Evolutionary conservation across 2,888 invertebrate species (phyloP).

Genomic region (Lithophane socia): DNA sequence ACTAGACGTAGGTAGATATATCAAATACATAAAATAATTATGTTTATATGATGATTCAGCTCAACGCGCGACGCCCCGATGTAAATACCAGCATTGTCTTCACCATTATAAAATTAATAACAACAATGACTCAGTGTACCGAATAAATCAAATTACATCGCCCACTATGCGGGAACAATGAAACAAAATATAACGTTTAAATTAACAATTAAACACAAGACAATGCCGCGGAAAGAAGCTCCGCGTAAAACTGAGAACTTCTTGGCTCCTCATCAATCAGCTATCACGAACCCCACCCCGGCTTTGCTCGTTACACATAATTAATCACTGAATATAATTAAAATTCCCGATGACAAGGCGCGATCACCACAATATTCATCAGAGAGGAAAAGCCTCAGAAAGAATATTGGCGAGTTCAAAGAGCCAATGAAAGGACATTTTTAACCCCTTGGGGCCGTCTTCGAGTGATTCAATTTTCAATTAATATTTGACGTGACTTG

Average conservation of each 20-base stretch:
- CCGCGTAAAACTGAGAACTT: conserved; percentile 79
- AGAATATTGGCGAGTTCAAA: conserved; percentile 73
- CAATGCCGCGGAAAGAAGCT: conserved; percentile 81
- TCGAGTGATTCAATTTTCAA: conserved; percentile 64
- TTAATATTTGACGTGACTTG: conserved; percentile 69
- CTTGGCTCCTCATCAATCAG: conserved; percentile 87
- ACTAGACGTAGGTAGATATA: conserved; percentile 34
- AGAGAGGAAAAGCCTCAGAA: conserved; percentile 69
- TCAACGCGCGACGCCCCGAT: conserved; percentile 49
- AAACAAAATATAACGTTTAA: conserved; percentile 86
- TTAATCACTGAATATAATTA: conserved; percentile 90
- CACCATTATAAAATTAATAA: conserved; percentile 85
- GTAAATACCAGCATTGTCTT: conserved; percentile 79
- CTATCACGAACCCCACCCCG: conserved; percentile 77
- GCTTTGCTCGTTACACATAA: conserved; percentile 86
- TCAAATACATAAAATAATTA: conserved; percentile 64
- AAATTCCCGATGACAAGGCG: conserved; percentile 89
- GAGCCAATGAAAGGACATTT: conserved; percentile 70
- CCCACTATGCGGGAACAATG: conserved; percentile 84
- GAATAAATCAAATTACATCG: conserved; percentile 86
- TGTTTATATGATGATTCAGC: conserved; percentile 78
- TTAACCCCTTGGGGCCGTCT: conserved; percentile 70
- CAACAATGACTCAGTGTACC: conserved; percentile 84
- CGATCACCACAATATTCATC: conserved; percentile 79
- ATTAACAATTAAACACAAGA: conserved; percentile 86